Percentiles rank a stretch among this genome's conserved stretches.
Evolutionary conservation across 2,113 vertebrate genomes (phyloP).

Genomic region (Phainopepla nitens): DNA sequence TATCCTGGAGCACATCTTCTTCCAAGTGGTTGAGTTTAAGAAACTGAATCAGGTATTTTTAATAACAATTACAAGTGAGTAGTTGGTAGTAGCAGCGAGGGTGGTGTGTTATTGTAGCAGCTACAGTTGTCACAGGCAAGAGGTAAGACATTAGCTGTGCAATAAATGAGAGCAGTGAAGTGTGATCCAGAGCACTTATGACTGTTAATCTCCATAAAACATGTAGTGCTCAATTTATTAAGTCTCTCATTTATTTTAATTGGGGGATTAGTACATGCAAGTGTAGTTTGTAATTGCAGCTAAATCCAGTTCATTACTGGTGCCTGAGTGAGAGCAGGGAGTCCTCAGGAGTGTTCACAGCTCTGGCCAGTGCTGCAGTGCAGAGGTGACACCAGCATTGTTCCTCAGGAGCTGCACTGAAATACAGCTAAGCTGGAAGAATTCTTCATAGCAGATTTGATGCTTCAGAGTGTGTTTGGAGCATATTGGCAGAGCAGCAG

Average conservation of each 20-base stretch:
- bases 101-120: neutral
- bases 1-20: conserved; percentile 93
- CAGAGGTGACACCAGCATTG: neutral
- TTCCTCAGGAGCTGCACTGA: neutral
- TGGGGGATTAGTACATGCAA: neutral
- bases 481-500: neutral
- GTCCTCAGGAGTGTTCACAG: neutral
- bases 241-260: neutral
- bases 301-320: neutral
- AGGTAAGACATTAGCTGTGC: neutral
- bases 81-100: neutral
- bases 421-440: neutral
- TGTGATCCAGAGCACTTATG: neutral
- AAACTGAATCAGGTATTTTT: conserved; percentile 90
- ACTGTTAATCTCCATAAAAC: neutral
- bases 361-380: neutral
- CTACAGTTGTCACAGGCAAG: neutral
- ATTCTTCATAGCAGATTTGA: neutral
- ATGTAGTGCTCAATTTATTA: neutral
- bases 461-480: neutral
- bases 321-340: neutral
- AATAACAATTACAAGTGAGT: neutral
- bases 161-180: neutral
- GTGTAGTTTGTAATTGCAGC: neutral
- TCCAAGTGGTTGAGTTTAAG: conserved; percentile 97